phyloP scores from a whole-genome alignment of 2,797 vertebrate species.

The Cossypha niveicapilla region DNA sequence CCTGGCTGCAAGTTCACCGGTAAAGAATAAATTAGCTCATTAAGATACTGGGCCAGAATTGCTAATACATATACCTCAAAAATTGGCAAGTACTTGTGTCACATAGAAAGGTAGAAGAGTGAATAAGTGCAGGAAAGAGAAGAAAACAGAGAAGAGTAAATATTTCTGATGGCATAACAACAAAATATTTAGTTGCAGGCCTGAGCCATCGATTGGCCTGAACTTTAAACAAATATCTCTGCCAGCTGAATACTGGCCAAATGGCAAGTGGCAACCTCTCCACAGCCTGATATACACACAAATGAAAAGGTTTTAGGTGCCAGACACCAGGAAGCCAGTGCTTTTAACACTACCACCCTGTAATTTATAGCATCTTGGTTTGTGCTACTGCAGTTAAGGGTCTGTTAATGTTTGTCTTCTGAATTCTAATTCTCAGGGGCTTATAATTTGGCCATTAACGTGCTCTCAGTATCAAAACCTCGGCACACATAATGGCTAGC shows the following conservation, averaged over 20 bases:
- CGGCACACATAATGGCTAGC: constrained; percentile 23
- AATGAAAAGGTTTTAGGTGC: constrained; percentile 62
- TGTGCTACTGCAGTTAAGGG: constrained; percentile 43
- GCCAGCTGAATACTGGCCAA: constrained; percentile 47
- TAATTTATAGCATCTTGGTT: constrained; percentile 68
- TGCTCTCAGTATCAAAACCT: constrained; percentile 45
- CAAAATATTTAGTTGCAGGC: constrained; percentile 34
- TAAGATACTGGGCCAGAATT: not conserved
- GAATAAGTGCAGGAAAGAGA: not conserved
- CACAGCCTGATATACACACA: constrained; percentile 47
- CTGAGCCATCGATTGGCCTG: not conserved
- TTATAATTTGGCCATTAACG: constrained; percentile 60
- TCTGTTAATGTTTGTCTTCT: constrained; percentile 52
- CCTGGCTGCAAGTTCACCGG: not conserved
- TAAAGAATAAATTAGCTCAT: not conserved
- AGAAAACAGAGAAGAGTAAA: not conserved
- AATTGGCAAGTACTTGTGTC: not conserved
- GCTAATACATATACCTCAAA: not conserved
- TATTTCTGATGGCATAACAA: constrained; percentile 51
- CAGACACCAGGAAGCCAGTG: constrained; percentile 58
- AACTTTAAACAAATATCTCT: not conserved
- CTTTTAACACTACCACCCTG: constrained; percentile 62
- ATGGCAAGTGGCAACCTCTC: constrained; percentile 57
- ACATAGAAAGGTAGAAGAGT: not conserved
- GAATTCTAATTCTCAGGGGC: constrained; percentile 46